Percentiles rank a stretch among this genome's conserved stretches.
Conservation (phyloP, 2,888 invertebrate species). For the Carabus problematicus region DNA sequence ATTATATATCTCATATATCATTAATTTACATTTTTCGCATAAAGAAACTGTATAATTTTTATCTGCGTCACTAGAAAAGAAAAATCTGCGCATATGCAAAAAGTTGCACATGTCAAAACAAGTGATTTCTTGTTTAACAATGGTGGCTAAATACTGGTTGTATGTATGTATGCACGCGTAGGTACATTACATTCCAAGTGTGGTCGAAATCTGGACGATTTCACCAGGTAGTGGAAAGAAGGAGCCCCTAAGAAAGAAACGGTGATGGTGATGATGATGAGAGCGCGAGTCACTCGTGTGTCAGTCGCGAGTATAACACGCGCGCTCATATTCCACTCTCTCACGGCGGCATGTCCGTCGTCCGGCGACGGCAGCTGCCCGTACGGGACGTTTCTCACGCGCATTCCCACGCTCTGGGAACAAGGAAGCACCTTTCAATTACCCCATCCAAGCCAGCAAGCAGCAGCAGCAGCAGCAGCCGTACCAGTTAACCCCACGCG, state of each 20-base stretch:
- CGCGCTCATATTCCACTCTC: conserved; percentile 3
- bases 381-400: background rate
- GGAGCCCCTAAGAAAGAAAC: background rate
- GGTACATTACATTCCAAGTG: too few species aligned
- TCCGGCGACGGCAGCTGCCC: conserved; percentile 8
- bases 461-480: conserved; percentile 10
- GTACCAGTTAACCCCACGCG: conserved; percentile 16
- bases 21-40: too few species aligned
- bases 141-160: too few species aligned
- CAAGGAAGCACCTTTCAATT: conserved; percentile 42
- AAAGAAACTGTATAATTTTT: too few species aligned
- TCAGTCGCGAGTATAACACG: conserved; percentile 18
- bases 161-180: too few species aligned
- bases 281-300: conserved; percentile 31
- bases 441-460: conserved; percentile 6
- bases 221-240: conserved; percentile 7
- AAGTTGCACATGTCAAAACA: too few species aligned
- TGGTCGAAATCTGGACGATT: too few species aligned
- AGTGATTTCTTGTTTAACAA: too few species aligned
- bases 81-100: too few species aligned
- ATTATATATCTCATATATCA: too few species aligned
- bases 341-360: conserved; percentile 14
- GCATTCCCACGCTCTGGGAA: conserved; percentile 21
- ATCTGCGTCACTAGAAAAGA: too few species aligned
- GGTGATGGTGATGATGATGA: background rate